These are phyloP conservation scores for Lepidochrysops patricia DNA, from an alignment of 2,888 invertebrate genomes.

Conservation along the genomic window DNA sequence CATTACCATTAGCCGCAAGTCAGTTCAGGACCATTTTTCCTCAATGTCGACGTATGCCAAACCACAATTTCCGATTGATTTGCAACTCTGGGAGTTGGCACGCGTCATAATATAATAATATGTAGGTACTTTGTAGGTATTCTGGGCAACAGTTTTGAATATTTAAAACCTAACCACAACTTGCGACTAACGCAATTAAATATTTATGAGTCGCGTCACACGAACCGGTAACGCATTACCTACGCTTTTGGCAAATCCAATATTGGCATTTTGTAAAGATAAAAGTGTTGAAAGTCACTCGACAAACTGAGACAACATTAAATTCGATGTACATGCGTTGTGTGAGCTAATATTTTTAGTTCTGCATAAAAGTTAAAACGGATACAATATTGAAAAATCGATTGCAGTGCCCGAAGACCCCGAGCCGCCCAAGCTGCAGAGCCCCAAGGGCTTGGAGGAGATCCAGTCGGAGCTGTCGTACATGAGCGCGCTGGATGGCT, in stretches of 20 bases:
- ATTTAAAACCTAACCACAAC: background rate
- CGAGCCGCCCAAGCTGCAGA: slow-evolving; percentile 44
- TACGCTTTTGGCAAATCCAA: too few species aligned
- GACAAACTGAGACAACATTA: too few species aligned
- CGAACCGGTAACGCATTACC: too few species aligned
- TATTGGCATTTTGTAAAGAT: too few species aligned
- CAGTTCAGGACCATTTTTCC: slow-evolving; percentile 10
- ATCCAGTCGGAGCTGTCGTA: slow-evolving; percentile 76
- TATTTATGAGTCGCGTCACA: too few species aligned
- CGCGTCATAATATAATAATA: slow-evolving; percentile 27
- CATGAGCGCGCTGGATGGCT: slow-evolving; percentile 91
- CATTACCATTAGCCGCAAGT: background rate
- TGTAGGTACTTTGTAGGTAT: background rate
- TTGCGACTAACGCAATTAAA: too few species aligned
- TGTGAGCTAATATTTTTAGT: too few species aligned
- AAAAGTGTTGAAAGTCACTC: too few species aligned
- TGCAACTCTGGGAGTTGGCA: slow-evolving; percentile 32
- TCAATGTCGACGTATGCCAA: slow-evolving; percentile 21
- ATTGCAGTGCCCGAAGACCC: slow-evolving; percentile 53
- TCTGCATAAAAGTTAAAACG: background rate
- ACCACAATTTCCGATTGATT: slow-evolving; percentile 34
- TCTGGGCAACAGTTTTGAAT: too few species aligned
- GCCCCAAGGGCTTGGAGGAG: slow-evolving; percentile 57
- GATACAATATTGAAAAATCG: background rate
- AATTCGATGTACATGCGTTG: too few species aligned